Evolutionary conservation across 2,888 invertebrate species (phyloP), one percentile per base, ranked within the genome.

Genomic region (Pollenia angustigena): DNA sequence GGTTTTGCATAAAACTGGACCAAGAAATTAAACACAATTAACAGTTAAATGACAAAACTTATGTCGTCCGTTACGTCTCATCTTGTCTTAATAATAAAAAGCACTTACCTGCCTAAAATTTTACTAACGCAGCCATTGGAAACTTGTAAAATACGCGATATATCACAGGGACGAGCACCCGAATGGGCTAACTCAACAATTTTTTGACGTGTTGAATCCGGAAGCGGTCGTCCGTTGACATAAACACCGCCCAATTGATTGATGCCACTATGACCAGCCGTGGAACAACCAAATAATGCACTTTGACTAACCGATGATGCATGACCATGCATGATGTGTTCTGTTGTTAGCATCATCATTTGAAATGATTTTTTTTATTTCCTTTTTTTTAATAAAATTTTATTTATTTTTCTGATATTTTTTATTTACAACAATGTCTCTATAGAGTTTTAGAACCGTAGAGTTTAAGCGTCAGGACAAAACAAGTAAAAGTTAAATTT

Each of bases 201-300:
- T 95, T 98, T 98, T 95, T 99, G 99, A 90, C 99, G 95, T 91
- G 99, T 99, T 91, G 98, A 97, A 94, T 99, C 99, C 88, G 99
- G 99, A 94, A 99, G 95, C 89, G 99, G 99, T 90, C 99, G 95
- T 89, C 99, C 99, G 95, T 98, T 98, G 94, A 99, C 99, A 95
- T 98, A 99, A 93, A 99, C 98, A 93, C 99, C 99, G 93, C 99
- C 99, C 94, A 99, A 96, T 95, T 99, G 99, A 96, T 99, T 99
- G 94, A 99, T 98, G 94, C 99, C 99, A 95, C 98, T 99, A 96
- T 99, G 99, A 94, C 99, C 97, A 95, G 94, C 48, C 85, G 97
- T 95, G 88, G 97, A 97, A 94, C 97, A 97, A 89, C 97, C 97
- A 93, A 97, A 97, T 90, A 97, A 95, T 91, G 95, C 96, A 92